Evolutionary conservation across 2,113 vertebrate genomes (phyloP), one percentile per base, ranked within the genome.

Genomic region (Sorex fumeus): DNA sequence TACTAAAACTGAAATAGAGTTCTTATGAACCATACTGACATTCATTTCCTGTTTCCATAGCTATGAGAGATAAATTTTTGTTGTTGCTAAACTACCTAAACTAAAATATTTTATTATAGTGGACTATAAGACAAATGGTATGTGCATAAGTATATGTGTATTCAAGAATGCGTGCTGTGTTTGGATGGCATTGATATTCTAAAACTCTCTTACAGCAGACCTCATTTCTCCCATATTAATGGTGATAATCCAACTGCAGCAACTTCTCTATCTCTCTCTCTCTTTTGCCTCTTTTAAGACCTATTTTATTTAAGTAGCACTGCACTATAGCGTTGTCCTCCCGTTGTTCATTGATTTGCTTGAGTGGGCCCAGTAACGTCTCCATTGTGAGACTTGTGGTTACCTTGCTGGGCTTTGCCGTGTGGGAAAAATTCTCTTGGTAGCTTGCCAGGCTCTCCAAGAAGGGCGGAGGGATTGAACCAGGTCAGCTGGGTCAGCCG

Each of bases 211-310:
- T 60, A 64, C 57, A 50, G 13, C 40, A 85, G 36, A 85, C 5
- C 43, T 86, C 6, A 3, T 75, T 85, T 88, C 36, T 77, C 9
- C 23, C 21, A 16, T 43, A 70, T 60, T 2, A 60, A 62, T 90
- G 69, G 36, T 82, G 82, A 88, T 79, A 19, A 66, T 70, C 16
- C 8, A 6, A n/a, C 25, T 79, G 57, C 7, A 70, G 47, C 16
- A 85, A 70, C 9, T 62, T 69, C 0, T 32, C 23, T 80, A 64
- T 85, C 25, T 83, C 28, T 83, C 86, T 81, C 28, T 83, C 86
- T 81, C 57, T 93, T 16, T 1, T 77, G 82, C 57, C 53, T 92
- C 13, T 9, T 82, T 76, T 74, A 87, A 93, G 32, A 70, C 70
- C 57, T 50, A 36, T 62, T 9, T 90, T 74, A 64, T 10, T 4